phyloP scores from a whole-genome alignment of 2,888 invertebrate species.

The Bembecia ichneumoniformis region DNA sequence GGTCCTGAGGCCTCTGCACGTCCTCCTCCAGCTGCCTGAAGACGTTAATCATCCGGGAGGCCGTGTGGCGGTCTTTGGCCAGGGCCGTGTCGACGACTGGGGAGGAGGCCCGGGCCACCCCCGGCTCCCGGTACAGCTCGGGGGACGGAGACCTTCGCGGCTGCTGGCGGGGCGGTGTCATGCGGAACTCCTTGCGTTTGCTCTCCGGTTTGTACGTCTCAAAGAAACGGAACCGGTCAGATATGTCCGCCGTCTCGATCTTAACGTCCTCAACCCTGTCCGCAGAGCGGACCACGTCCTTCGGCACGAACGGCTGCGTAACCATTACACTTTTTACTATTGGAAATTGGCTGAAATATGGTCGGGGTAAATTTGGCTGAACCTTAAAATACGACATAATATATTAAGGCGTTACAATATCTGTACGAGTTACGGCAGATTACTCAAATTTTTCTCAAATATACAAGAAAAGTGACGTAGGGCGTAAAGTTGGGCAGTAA shows the following conservation, averaged over 20 bases:
- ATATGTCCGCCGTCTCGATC: slow-evolving; percentile 86
- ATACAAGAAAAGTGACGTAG: too few relatives aligned
- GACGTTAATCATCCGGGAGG: slow-evolving; percentile 88
- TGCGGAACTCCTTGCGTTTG: slow-evolving; percentile 82
- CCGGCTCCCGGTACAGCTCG: slow-evolving; percentile 81
- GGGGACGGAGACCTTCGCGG: slow-evolving; percentile 76
- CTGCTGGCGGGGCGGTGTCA: slow-evolving; percentile 89
- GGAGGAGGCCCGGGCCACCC: slow-evolving; percentile 77
- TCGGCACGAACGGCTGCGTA: slow-evolving; percentile 61
- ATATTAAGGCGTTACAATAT: slow-evolving; percentile 61
- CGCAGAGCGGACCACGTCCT: slow-evolving; percentile 81
- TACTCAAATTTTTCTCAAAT: too few relatives aligned
- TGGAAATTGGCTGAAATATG: too few relatives aligned
- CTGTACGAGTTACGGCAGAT: too few relatives aligned
- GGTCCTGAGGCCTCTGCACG: slow-evolving; percentile 22
- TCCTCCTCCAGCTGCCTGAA: slow-evolving; percentile 91
- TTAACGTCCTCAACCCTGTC: slow-evolving; percentile 83
- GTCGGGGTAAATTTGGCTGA: too few relatives aligned
- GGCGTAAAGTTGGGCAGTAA: too few relatives aligned
- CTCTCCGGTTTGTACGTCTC: slow-evolving; percentile 86
- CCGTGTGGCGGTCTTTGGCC: slow-evolving; percentile 77
- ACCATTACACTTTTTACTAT: background rate
- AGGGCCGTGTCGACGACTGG: slow-evolving; percentile 59
- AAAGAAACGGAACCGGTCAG: slow-evolving; percentile 91
- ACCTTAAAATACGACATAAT: too few relatives aligned